A percentile compares a stretch with the other conserved stretches of the same genome.
Evolutionary conservation across 1,140 invertebrate genomes (phyloP).

Genomic region (Plectrocnemia conspersa): DNA sequence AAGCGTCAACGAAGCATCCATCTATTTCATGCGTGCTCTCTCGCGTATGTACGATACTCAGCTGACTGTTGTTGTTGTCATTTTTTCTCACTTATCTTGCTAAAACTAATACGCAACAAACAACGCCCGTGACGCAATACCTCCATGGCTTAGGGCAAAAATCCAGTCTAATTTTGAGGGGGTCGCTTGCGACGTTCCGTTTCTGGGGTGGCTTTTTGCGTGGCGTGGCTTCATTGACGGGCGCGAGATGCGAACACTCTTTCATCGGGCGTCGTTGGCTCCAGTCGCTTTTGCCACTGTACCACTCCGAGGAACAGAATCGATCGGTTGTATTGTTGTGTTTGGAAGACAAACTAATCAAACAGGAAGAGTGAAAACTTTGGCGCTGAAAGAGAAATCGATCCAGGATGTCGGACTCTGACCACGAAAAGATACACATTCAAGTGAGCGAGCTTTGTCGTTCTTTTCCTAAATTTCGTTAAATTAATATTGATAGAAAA

Average conservation of each 20-base stretch:
- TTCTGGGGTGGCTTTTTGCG: not conserved
- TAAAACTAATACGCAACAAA: too few relatives aligned
- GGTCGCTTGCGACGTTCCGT: not conserved
- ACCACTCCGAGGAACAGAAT: not conserved
- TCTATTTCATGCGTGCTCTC: too few relatives aligned
- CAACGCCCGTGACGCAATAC: too few relatives aligned
- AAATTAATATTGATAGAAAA: too few relatives aligned
- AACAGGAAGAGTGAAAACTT: not conserved
- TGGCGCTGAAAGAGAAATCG: not conserved
- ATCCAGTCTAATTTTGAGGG: not conserved
- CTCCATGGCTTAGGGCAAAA: not conserved
- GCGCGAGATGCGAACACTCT: conserved; percentile 12
- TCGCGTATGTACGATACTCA: too few relatives aligned
- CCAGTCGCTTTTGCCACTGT: not conserved
- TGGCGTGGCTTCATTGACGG: conserved; percentile 11
- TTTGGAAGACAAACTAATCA: not conserved
- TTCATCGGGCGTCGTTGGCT: not conserved
- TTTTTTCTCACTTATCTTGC: too few relatives aligned
- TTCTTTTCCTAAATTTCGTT: too few relatives aligned
- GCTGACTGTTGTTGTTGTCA: too few relatives aligned
- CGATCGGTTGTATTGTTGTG: not conserved
- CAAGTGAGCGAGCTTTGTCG: conserved; percentile 28
- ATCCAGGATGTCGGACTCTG: conserved; percentile 23
- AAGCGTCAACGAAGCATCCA: too few relatives aligned
- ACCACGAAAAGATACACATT: conserved; percentile 27